phyloP scores from a whole-genome alignment of 2,113 vertebrate genomes.

The Laterallus jamaicensis region DNA sequence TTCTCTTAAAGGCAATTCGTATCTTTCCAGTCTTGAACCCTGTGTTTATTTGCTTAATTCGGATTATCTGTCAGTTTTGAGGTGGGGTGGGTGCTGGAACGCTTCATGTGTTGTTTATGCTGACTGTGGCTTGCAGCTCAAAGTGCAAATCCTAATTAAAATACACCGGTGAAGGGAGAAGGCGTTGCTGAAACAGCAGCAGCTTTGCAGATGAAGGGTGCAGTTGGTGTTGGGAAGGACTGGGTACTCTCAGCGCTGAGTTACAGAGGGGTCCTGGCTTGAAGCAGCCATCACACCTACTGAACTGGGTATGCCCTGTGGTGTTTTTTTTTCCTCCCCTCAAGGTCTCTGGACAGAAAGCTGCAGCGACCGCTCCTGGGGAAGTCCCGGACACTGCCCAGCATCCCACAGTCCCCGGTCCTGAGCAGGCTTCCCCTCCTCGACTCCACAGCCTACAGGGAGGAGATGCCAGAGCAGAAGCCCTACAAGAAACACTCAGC shows the following conservation, averaged over 20 bases:
- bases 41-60: background rate
- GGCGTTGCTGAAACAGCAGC: background rate
- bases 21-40: background rate
- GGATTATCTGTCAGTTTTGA: background rate
- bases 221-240: background rate
- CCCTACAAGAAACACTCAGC: constrained; percentile 47
- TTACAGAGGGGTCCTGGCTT: background rate
- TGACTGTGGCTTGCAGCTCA: background rate
- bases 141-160: background rate
- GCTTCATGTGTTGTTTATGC: background rate
- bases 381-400: constrained; percentile 88
- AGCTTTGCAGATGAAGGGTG: background rate
- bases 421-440: constrained; percentile 80
- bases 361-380: constrained; percentile 85
- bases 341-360: constrained; percentile 87
- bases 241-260: rapidly evolving
- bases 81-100: background rate
- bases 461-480: constrained; percentile 69
- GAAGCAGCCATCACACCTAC: background rate
- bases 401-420: constrained; percentile 90
- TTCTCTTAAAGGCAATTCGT: background rate
- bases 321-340: background rate
- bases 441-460: constrained; percentile 65
- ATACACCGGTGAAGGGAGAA: background rate
- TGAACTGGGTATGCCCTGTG: background rate